phyloP scores from a whole-genome alignment of 2,888 invertebrate genomes.

The Agrochola litura region DNA sequence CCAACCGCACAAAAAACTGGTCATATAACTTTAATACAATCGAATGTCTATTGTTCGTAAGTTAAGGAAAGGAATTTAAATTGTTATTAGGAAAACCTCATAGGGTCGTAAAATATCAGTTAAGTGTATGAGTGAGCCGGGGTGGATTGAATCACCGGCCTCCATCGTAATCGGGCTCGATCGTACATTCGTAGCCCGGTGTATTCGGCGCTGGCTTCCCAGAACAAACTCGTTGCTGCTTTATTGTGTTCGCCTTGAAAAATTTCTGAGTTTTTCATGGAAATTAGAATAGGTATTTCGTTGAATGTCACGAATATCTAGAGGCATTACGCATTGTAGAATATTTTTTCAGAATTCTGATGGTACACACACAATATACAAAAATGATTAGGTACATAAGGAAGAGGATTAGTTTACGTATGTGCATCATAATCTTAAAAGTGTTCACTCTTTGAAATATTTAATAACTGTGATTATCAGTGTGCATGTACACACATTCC shows the following conservation, averaged over 20 bases:
- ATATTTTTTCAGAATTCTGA: constrained; percentile 21
- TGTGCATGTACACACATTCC: background rate
- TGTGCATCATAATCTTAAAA: background rate
- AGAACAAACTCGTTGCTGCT: constrained; percentile 51
- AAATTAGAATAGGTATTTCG: constrained; percentile 49
- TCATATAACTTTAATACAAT: background rate
- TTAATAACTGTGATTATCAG: background rate
- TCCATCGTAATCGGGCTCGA: constrained; percentile 69
- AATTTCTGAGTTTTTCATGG: constrained; percentile 57
- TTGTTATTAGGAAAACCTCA: constrained; percentile 45
- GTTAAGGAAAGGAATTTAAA: constrained; percentile 31
- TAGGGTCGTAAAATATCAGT: constrained; percentile 41
- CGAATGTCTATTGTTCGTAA: background rate
- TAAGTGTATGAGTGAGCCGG: constrained; percentile 52
- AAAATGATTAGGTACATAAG: background rate
- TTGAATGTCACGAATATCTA: constrained; percentile 48
- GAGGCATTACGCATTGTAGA: constrained; percentile 43
- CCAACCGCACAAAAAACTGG: constrained; percentile 24
- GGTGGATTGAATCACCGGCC: constrained; percentile 79
- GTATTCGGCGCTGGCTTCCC: constrained; percentile 56
- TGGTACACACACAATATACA: background rate
- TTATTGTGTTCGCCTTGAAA: constrained; percentile 56
- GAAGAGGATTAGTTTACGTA: background rate
- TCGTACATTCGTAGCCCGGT: constrained; percentile 42
- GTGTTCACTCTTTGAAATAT: background rate